Evolutionary conservation across 2,888 invertebrate genomes (phyloP), one percentile per base, ranked within the genome.

Genomic region (Neria commutata): DNA sequence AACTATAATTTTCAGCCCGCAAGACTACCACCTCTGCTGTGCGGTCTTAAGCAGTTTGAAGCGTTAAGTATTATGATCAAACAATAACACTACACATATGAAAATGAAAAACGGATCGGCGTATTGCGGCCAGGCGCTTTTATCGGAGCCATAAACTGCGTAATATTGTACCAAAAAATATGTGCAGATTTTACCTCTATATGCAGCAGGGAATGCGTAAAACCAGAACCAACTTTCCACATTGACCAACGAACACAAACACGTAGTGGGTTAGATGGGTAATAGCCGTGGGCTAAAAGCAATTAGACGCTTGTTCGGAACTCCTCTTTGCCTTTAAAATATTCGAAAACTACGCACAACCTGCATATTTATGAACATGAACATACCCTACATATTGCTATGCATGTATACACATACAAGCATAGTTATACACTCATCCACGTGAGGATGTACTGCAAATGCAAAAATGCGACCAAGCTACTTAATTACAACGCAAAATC

Each of bases 211-310:
- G 37, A 4, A 37, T 37, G 6, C 8, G n/a, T 10, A 3, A 14
- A 37, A 4, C n/a, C 8, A 46, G 24, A 10, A n/a, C n/a, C n/a
- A n/a, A n/a, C n/a, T n/a, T n/a, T n/a, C n/a, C n/a, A n/a, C n/a
- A n/a, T n/a, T n/a, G 33, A 10, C 33, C 33, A 10, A 10, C 14
- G 14, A 14, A 33, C 33, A 19, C 17, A 46, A 17, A n/a, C 8
- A 42, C 5, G 5, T n/a, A 42, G 42, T 16, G 5, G 19, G 29
- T 29, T 11, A n/a, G 42, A 6, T 5, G 42, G 5, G 5, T 16
- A 46, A 46, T n/a, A 17, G 10, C 46, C 46, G 46, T 21, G 3
- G n/a, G 46, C 23, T n/a, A 24, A 46, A 46, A 46, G 46, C 46
- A 46, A 46, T 46, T 46, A 19, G 19, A 37, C 14, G 11, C 37